phyloP scores from a whole-genome alignment of 2,113 vertebrate genomes.

The Daubentonia madagascariensis region DNA sequence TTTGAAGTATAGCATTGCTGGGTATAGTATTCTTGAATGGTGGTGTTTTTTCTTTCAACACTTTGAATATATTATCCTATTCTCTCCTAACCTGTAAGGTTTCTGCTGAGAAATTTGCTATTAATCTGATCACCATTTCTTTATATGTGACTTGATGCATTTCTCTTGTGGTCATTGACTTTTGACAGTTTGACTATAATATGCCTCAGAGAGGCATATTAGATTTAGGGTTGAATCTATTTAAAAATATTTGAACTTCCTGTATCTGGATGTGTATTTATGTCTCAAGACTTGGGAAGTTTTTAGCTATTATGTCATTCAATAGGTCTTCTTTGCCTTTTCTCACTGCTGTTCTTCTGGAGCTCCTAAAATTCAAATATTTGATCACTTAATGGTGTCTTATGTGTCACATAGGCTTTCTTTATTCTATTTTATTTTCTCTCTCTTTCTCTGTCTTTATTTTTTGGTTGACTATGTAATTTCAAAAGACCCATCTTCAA shows the following conservation, averaged over 20 bases:
- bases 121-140: background rate
- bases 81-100: background rate
- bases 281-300: background rate
- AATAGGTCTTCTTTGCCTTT: background rate
- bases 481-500: background rate
- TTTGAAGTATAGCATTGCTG: background rate
- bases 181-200: background rate
- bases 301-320: background rate
- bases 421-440: background rate
- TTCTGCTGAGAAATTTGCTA: background rate
- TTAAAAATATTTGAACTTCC: background rate
- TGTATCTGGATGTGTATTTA: background rate
- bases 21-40: background rate
- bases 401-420: background rate
- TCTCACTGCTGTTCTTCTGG: background rate
- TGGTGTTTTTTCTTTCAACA: background rate
- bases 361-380: background rate
- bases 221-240: background rate
- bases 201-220: background rate
- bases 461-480: background rate
- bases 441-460: background rate
- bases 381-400: background rate
- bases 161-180: background rate
- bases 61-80: background rate
- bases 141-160: background rate